Evolutionary conservation across 2,888 invertebrate species (phyloP).

Genomic region (Corbicula japonica): DNA sequence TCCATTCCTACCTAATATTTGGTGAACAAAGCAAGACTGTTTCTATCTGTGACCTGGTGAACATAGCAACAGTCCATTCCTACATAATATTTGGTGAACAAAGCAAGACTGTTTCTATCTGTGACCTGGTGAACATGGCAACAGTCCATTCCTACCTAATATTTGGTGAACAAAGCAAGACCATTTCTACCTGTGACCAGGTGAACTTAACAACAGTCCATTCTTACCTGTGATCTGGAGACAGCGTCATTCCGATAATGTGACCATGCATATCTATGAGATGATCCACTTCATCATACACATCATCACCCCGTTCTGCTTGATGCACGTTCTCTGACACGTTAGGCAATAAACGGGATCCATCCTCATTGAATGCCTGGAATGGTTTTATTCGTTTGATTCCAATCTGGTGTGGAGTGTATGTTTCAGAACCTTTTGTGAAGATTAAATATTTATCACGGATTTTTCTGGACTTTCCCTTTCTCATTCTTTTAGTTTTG

Average conservation of each 20-base stretch:
- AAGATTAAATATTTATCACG: conserved; percentile 92
- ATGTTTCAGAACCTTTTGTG: conserved; percentile 93
- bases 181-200: too few species aligned
- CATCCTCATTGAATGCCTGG: conserved; percentile 70
- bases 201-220: too few species aligned
- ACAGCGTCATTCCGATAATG: conserved; percentile 94
- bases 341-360: conserved; percentile 72
- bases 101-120: too few species aligned
- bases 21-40: too few species aligned
- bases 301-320: conserved; percentile 63
- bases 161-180: too few species aligned
- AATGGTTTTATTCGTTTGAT: conserved; percentile 90
- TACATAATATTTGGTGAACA: too few species aligned
- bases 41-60: too few species aligned
- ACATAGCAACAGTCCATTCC: too few species aligned
- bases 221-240: conserved; percentile 91
- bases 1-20: too few species aligned
- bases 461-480: conserved; percentile 34
- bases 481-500: conserved; percentile 19
- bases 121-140: too few species aligned
- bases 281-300: conserved; percentile 91
- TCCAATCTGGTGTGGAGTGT: conserved; percentile 94
- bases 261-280: conserved; percentile 94
- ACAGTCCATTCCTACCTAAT: too few species aligned
- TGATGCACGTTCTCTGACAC: conserved; percentile 74